Evolutionary conservation across 2,113 vertebrate species (phyloP), one percentile per base, ranked within the genome.

Genomic region (Chloebia gouldiae): DNA sequence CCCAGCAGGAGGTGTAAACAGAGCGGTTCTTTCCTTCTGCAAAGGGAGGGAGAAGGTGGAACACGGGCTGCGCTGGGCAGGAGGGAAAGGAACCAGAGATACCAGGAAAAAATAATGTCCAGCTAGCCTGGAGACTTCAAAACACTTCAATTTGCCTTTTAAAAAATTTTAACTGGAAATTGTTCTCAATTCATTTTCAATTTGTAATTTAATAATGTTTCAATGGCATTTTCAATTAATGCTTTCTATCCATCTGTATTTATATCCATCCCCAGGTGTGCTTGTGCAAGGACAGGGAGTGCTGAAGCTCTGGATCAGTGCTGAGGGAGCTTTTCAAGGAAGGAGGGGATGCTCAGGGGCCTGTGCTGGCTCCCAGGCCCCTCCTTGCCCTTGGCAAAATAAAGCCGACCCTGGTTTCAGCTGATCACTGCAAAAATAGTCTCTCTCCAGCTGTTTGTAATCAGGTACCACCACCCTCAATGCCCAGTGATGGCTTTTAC

Each of bases 401-500:
- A 75, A 59, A 40, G n/a, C 65, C 56, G 81, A 14, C 18, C 33
- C 51, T 1, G 22, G 3, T 19, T 21, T 20, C 60, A 63, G 59
- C 11, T 35, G 40, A 65, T 59, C 37, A 4, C 56, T 37, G 61
- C 0, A 8, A 12, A 19, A 45, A 22, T 0, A 3, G 17, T 17
- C 45, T 51, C 51, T 33, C 3, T 3, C 2, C 0, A 37, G 66
- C 31, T 47, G 35, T 59, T 64, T 54, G 64, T 4, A 2, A n/a
- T 2, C 2, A 5, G 70, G 54, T 8, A 8, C 15, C 4, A 3
- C 51, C 16, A 49, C 33, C 25, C 72, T 4, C 0, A 2, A 12
- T 0, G 1, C 19, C 1, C 47, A 40, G 81, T 2, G 5, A 49
- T 6, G 7, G 54, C 42, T 65, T 33, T 4, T 0, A 1, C 3